Conservation (phyloP, 2,113 vertebrate genomes). For the Jacana jacana region DNA sequence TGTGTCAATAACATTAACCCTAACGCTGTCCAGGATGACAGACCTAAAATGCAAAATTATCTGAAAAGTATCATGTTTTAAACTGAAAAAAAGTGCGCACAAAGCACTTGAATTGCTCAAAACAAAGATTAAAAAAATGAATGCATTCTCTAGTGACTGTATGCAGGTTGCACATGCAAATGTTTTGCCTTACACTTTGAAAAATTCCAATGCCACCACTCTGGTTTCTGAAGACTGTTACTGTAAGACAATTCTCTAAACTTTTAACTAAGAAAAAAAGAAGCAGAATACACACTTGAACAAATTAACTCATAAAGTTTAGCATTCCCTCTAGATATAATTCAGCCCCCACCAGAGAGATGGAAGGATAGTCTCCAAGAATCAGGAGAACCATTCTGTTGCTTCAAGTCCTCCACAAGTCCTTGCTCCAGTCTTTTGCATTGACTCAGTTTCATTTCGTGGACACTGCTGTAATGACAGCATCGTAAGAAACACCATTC, state of each 20-base stretch:
- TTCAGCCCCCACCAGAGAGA: background rate
- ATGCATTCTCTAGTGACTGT: background rate
- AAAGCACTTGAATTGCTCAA: background rate
- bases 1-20: slow-evolving; percentile 14
- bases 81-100: background rate
- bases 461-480: background rate
- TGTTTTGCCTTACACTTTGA: background rate
- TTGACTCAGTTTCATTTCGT: background rate
- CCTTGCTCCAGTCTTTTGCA: background rate
- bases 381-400: background rate
- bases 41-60: background rate
- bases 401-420: background rate
- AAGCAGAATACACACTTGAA: background rate
- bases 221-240: background rate
- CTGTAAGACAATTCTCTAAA: background rate
- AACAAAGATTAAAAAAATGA: background rate
- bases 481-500: background rate
- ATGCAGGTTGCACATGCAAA: background rate
- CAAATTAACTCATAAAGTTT: background rate
- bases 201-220: background rate
- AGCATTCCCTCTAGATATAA: background rate
- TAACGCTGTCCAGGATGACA: slow-evolving; percentile 32
- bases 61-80: background rate
- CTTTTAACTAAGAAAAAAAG: background rate
- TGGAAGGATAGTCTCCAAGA: background rate